Conservation (phyloP, 2,113 vertebrate genomes). For the Stictonetta naevosa region DNA sequence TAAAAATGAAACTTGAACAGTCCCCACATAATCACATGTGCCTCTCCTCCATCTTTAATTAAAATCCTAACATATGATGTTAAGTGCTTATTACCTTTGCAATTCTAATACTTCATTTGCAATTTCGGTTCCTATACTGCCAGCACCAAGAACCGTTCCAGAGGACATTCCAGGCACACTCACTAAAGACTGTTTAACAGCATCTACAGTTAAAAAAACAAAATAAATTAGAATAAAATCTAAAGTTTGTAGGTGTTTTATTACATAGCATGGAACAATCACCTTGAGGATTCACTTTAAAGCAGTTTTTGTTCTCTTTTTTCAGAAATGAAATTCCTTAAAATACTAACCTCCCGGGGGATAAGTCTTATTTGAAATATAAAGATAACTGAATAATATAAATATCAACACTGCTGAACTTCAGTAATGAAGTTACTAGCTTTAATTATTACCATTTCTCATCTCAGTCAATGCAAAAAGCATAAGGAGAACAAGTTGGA, state of each 20-base stretch:
- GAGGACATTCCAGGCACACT: constrained; percentile 80
- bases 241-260: not conserved
- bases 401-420: not conserved
- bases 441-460: not conserved
- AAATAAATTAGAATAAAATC: not conserved
- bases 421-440: not conserved
- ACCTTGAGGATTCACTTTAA: not conserved
- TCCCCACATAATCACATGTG: not conserved
- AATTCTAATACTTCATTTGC: constrained; percentile 89
- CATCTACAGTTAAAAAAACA: constrained; percentile 67
- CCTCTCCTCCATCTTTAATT: not conserved
- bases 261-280: not conserved
- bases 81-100: constrained; percentile 81
- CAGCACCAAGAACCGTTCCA: constrained; percentile 87
- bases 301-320: not conserved
- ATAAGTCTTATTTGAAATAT: not conserved
- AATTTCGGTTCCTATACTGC: constrained; percentile 89
- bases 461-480: not conserved
- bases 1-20: not conserved
- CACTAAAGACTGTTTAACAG: constrained; percentile 81
- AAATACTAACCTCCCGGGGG: not conserved
- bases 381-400: not conserved
- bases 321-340: not conserved
- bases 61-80: not conserved
- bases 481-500: not conserved